Evolutionary conservation across 1,140 invertebrate genomes (phyloP).

Genomic region (Colletes gigas): DNA sequence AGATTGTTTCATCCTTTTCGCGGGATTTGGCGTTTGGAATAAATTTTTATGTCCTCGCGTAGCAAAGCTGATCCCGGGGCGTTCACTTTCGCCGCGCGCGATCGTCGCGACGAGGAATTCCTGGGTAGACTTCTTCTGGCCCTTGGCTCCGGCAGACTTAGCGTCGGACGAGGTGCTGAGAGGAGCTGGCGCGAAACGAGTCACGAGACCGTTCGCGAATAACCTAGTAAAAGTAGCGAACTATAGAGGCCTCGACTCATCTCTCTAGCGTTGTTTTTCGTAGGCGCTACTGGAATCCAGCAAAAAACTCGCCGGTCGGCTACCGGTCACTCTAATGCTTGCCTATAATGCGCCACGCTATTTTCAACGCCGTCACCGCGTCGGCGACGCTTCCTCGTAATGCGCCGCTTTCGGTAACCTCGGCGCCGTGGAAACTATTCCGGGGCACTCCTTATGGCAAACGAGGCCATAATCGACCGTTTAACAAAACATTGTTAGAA

Average conservation of each 20-base stretch:
- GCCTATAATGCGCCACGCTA: conserved; percentile 76
- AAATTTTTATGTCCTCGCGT: neutral
- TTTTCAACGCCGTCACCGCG: conserved; percentile 63
- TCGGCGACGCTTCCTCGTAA: conserved; percentile 32
- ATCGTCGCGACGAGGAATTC: conserved; percentile 41
- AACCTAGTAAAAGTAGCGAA: conserved; percentile 76
- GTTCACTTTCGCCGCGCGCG: conserved; percentile 61
- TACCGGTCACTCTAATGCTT: conserved; percentile 78
- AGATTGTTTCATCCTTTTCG: too few species aligned
- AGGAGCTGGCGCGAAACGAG: conserved; percentile 68
- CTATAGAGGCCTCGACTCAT: conserved; percentile 60
- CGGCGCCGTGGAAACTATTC: conserved; percentile 9
- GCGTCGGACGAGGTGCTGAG: conserved; percentile 41
- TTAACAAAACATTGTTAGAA: too few species aligned
- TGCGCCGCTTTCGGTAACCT: conserved; percentile 9
- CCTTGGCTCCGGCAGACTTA: conserved; percentile 12
- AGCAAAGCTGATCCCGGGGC: conserved; percentile 40
- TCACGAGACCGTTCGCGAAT: conserved; percentile 67
- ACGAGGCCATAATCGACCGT: too few species aligned
- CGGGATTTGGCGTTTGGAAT: too few species aligned
- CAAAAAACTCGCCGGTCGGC: conserved; percentile 77
- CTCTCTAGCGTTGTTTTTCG: conserved; percentile 73
- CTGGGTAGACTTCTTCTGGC: conserved; percentile 49
- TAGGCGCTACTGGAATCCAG: conserved; percentile 79
- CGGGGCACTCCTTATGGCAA: neutral